A percentile compares a stretch with the other conserved stretches of the same genome.
Conservation (phyloP, 2,888 invertebrate species). For the Dexiosoma caninum region DNA sequence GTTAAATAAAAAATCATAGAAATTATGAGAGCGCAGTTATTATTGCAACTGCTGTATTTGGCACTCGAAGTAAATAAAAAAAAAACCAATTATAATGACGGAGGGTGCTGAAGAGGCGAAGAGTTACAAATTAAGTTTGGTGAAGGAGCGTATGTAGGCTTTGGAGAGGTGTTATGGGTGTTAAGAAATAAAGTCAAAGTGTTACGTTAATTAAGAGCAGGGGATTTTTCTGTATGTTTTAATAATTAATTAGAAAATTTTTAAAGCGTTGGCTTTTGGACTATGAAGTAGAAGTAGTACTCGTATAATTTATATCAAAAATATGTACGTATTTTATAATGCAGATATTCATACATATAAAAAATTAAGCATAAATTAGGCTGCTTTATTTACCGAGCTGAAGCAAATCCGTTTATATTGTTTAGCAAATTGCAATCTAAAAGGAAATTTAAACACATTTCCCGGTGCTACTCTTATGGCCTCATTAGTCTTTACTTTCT, state of each 20-base stretch:
- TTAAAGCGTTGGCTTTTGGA: not conserved
- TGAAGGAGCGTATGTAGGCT: not conserved
- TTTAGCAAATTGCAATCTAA: too few species aligned
- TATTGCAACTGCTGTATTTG: conserved; percentile 36
- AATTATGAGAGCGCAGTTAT: conserved; percentile 43
- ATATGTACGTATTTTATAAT: too few species aligned
- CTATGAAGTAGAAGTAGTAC: not conserved
- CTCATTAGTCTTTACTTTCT: too few species aligned
- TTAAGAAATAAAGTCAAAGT: not conserved
- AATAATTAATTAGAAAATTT: conserved; percentile 34
- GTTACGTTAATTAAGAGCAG: conserved; percentile 24
- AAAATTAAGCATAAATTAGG: too few species aligned
- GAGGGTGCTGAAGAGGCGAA: not conserved
- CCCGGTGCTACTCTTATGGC: too few species aligned
- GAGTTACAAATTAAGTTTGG: not conserved
- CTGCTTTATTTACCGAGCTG: too few species aligned
- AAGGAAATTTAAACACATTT: too few species aligned
- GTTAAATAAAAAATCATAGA: conserved; percentile 39
- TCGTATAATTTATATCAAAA: not conserved
- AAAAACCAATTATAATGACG: not conserved
- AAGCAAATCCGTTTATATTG: too few species aligned
- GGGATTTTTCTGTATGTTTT: not conserved
- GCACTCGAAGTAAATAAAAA: not conserved
- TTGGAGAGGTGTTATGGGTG: not conserved
- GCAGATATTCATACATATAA: too few species aligned